These are phyloP conservation scores for Sitodiplosis mosellana DNA, from an alignment of 1,140 invertebrate species.

Conservation along the genomic window DNA sequence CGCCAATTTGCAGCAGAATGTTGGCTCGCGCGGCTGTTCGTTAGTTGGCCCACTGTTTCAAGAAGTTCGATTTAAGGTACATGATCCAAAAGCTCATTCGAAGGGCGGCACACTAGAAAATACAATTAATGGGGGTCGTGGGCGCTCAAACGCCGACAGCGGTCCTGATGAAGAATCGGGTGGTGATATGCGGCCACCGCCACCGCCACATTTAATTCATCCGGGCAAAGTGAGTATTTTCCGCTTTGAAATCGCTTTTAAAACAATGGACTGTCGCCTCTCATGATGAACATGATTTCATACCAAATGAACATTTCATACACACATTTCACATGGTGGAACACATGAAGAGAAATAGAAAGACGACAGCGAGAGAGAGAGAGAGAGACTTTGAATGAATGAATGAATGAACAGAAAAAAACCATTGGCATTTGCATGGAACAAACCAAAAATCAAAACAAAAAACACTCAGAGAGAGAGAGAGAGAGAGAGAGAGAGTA, in stretches of 20 bases:
- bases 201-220: constrained; percentile 55
- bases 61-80: constrained; percentile 87
- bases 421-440: too few relatives aligned
- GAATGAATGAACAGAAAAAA: too few relatives aligned
- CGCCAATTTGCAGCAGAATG: constrained; percentile 27
- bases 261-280: too few relatives aligned
- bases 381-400: too few relatives aligned
- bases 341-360: too few relatives aligned
- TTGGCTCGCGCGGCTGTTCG: constrained; percentile 33
- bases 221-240: constrained; percentile 42
- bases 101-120: constrained; percentile 80
- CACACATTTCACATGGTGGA: too few relatives aligned
- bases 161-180: constrained; percentile 15
- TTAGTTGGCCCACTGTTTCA: constrained; percentile 64
- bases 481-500: too few relatives aligned
- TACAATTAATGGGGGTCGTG: constrained; percentile 62
- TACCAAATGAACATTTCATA: background rate
- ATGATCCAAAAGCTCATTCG: constrained; percentile 79
- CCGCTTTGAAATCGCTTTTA: background rate
- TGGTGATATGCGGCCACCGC: constrained; percentile 43
- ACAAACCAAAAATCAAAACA: too few relatives aligned
- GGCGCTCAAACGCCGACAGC: constrained; percentile 35
- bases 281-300: background rate
- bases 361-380: too few relatives aligned
- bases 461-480: too few relatives aligned